phyloP scores from a whole-genome alignment of 2,888 invertebrate genomes.

The Pyrocoelia pectoralis region DNA sequence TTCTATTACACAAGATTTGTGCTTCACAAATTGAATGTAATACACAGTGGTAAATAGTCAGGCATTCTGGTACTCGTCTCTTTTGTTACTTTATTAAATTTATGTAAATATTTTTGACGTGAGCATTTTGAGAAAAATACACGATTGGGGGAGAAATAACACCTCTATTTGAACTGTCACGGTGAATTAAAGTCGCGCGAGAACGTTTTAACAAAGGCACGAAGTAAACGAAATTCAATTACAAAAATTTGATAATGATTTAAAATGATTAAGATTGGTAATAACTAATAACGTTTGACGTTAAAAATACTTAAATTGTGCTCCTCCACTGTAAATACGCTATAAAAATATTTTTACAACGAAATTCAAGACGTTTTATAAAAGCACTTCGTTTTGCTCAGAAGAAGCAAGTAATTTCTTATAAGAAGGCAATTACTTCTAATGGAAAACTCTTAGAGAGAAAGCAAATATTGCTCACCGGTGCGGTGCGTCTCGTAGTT shows the following conservation, averaged over 20 bases:
- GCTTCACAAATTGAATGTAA: no score
- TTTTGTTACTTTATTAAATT: no score
- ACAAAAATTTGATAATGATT: neutral
- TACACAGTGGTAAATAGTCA: no score
- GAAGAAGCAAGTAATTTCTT: conserved; percentile 24
- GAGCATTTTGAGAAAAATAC: no score
- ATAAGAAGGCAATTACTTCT: conserved; percentile 29
- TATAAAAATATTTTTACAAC: conserved; percentile 40
- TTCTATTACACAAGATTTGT: no score
- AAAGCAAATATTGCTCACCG: conserved; percentile 14
- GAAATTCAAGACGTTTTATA: conserved; percentile 32
- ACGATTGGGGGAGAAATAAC: no score
- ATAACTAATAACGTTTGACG: conserved; percentile 13
- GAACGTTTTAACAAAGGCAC: neutral
- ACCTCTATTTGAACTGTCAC: no score
- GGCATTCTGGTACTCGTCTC: no score
- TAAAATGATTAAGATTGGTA: neutral
- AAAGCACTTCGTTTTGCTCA: conserved; percentile 24
- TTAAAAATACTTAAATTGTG: conserved; percentile 19
- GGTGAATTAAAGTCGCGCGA: no score
- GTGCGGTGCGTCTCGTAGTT: neutral
- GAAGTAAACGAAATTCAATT: neutral
- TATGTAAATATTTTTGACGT: no score
- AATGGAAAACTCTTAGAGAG: conserved; percentile 23
- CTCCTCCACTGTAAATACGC: conserved; percentile 14